phyloP scores from a whole-genome alignment of 1,140 invertebrate species.

The Ceratosolen solmsi region DNA sequence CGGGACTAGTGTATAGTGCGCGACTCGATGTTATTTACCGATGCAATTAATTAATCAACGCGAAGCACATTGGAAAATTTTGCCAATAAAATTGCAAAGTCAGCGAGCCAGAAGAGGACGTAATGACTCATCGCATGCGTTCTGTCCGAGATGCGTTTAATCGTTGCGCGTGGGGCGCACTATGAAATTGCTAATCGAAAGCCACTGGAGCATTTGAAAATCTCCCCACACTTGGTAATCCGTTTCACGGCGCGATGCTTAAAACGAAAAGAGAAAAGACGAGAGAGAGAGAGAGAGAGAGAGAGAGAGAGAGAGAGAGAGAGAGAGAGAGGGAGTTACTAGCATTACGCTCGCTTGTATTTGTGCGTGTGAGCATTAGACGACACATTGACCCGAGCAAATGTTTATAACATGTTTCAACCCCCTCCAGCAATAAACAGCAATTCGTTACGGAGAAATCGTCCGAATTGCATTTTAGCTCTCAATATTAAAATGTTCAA shows the following conservation, averaged over 20 bases:
- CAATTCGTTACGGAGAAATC: constrained; percentile 44
- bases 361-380: neutral
- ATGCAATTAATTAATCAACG: constrained; percentile 41
- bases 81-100: constrained; percentile 30
- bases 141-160: constrained; percentile 26
- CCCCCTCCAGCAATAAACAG: constrained; percentile 37
- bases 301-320: neutral
- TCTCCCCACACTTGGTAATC: constrained; percentile 12
- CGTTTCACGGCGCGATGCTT: constrained; percentile 30
- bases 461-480: constrained; percentile 46
- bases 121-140: constrained; percentile 16
- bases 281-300: neutral
- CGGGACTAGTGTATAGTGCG: neutral
- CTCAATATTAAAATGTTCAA: constrained; percentile 52
- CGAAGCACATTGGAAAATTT: constrained; percentile 22
- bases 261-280: neutral
- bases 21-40: constrained; percentile 9
- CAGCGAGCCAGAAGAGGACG: constrained; percentile 31
- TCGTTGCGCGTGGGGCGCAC: constrained; percentile 2
- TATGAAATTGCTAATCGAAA: constrained; percentile 48
- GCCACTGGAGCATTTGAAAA: constrained; percentile 37
- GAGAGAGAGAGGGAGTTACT: too few species aligned
- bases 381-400: constrained; percentile 37
- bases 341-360: too few species aligned
- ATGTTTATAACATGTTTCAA: constrained; percentile 21